Evolutionary conservation across 2,888 invertebrate genomes (phyloP), one percentile per base, ranked within the genome.

Genomic region (Syrista parreyssii): DNA sequence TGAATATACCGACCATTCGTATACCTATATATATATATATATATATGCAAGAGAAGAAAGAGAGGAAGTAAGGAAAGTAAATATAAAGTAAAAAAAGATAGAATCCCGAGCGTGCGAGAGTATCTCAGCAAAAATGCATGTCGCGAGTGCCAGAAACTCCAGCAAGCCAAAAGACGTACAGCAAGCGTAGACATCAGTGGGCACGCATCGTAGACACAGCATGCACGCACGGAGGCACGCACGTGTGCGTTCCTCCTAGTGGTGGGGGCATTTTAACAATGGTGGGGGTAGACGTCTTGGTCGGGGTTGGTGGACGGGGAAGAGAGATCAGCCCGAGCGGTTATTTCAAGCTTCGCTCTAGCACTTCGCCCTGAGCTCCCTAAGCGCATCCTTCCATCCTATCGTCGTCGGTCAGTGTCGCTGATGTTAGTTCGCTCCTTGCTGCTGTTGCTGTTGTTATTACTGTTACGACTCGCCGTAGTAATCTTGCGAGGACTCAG

Each of bases 261-360:
- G 36, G 79, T 76, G 75, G 71, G 75, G 79, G 68, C 32, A 68
- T 34, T 35, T 35, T 73, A 30, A 15, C 35, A n/a, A 35, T 40
- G 55, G 68, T 34, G 73, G 73, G 35, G n/a, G 79, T 69, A 75
- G 73, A 72, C 68, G n/a, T 33, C 35, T 36, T 55, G 69, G 74
- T 71, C 68, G 35, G 88, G 89, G 88, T 89, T 89, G 88, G 89
- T 85, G 87, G 87, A 87, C 89, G 88, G 88, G 87, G 87, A 33
- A 86, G 85, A 87, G 71, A 86, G 85, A 87, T 86, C 87, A 86
- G 87, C 86, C 86, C 86, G 84, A 84, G 86, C 86, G 88, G 90
- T 90, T 91, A 91, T 91, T 91, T 90, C 90, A 88, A 90, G 91
- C 90, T 83, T 86, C 87, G 84, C 82, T 88, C 87, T 88, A 90